phyloP scores from a whole-genome alignment of 2,888 invertebrate genomes.

The Rhogogaster chlorosoma region DNA sequence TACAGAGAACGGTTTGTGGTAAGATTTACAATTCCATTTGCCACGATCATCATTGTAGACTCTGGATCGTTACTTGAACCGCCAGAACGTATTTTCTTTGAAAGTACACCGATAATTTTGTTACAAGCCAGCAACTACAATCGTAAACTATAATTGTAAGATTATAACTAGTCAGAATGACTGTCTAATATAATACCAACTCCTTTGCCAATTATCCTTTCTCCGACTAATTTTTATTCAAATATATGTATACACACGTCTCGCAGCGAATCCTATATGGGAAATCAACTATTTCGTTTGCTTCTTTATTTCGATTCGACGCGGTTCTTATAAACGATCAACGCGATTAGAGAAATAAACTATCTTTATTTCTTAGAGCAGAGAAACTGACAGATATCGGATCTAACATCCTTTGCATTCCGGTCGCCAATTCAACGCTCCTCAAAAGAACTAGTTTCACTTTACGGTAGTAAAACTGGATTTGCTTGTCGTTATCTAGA shows the following conservation, averaged over 20 bases:
- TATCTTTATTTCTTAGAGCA: neutral
- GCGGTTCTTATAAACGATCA: neutral
- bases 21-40: conserved; percentile 34
- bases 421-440: neutral
- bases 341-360: neutral
- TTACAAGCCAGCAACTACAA: conserved; percentile 38
- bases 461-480: conserved; percentile 39
- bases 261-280: neutral
- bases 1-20: conserved; percentile 20
- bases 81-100: conserved; percentile 35
- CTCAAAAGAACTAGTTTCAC: conserved; percentile 25
- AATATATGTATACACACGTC: neutral
- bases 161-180: conserved; percentile 19
- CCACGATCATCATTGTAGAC: neutral
- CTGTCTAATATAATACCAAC: conserved; percentile 22
- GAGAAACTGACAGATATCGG: conserved; percentile 36
- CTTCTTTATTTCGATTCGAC: neutral
- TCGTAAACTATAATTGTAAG: conserved; percentile 45
- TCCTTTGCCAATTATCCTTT: neutral
- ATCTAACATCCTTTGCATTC: conserved; percentile 35
- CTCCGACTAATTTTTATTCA: conserved; percentile 11
- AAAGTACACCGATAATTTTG: conserved; percentile 43
- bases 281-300: neutral
- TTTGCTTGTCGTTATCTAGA: conserved; percentile 23
- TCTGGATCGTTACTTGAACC: neutral